Evolutionary conservation across 1,140 invertebrate species (phyloP), one percentile per base, ranked within the genome.

Genomic region (Homarus americanus): DNA sequence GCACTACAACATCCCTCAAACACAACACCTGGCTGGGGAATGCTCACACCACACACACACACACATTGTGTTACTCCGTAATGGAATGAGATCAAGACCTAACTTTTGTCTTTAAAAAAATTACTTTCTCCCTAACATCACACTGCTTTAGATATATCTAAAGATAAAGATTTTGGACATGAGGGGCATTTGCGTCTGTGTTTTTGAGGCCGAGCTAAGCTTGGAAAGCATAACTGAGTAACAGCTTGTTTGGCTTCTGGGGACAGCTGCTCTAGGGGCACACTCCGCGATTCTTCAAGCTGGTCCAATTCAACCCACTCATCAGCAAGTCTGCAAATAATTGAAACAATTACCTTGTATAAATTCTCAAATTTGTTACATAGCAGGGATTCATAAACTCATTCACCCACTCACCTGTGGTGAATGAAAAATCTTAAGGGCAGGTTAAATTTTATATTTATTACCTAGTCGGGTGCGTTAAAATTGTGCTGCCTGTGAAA

Each of bases 301-400:
- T 96, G 95, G 44, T 95, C 95, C 93, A 96, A 95, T 10, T 94
- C 92, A 28, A 96, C 94, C 96, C 96, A 96, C 93, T 96, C 95
- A 93, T 96, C 96, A 38, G 95, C 95, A 93, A 95, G 94, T 88
- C 96, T 96, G 93, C n/a, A 34, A 17, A 12, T 36, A 82, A 82
- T 7, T 1, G 17, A 49, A 10, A 49, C 15, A 49, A 49, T 49
- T 49, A 49, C 66, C 66, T 72, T 72, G 24, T 34, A 72, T 28
- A 24, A 24, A 28, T 28, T 7, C n/a, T n/a, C n/a, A n/a, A n/a
- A 34, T 72, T n/a, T 24, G 24, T 72, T 72, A 72, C 32, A 72
- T 72, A n/a, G n/a, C n/a, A n/a, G n/a, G n/a, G n/a, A n/a, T n/a
- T n/a, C n/a, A n/a, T n/a, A n/a, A n/a, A n/a, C n/a, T n/a, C n/a